Evolutionary conservation across 2,113 vertebrate species (phyloP), one percentile per base, ranked within the genome.

Genomic region (Lagenorhynchus albirostris): DNA sequence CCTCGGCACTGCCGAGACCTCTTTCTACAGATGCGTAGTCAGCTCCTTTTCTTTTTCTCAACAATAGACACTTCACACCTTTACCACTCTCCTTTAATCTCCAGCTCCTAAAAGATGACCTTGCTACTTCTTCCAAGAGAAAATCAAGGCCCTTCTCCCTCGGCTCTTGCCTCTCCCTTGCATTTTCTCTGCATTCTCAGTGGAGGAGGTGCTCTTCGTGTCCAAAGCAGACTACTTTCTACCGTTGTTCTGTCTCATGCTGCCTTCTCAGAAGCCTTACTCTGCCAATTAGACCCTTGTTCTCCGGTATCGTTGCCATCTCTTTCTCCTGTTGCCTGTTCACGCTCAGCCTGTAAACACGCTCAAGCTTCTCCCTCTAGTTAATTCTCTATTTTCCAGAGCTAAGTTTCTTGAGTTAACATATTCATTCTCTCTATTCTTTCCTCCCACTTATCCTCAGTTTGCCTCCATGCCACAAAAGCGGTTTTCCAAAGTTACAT

Each of bases 391-490:
- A 1, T 41, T 55, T 55, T 26, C 14, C 67, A 85, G 65, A 95
- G 65, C 89, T 68, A 9, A 94, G n/a, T 62, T 85, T 87, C 91
- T 91, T 85, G 63, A 87, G 62, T 70, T 80, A 90, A 83, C 83
- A 87, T 38, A 87, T 86, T 94, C 36, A 15, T 41, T 38, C 5
- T 88, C 53, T 96, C 80, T 29, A 0, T 38, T 95, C 77, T 85
- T 89, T 90, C 36, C 80, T 70, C 63, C 73, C 25, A 23, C 23
- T 82, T 97, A 60, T 63, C 87, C 95, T 92, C 74, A 95, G 8
- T 62, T 98, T 73, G 97, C 89, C 89, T 95, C 41, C 74, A 14
- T 90, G 63, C 68, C n/a, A 53, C 20, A 23, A 89, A 96, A 94
- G 86, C 73, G 83, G 14, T 87, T 97, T 91, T 76, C 73, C 44